A percentile compares a stretch with the other conserved stretches of the same genome.
Conservation (phyloP, 2,888 invertebrate genomes). For the Dysmachus trigonus region DNA sequence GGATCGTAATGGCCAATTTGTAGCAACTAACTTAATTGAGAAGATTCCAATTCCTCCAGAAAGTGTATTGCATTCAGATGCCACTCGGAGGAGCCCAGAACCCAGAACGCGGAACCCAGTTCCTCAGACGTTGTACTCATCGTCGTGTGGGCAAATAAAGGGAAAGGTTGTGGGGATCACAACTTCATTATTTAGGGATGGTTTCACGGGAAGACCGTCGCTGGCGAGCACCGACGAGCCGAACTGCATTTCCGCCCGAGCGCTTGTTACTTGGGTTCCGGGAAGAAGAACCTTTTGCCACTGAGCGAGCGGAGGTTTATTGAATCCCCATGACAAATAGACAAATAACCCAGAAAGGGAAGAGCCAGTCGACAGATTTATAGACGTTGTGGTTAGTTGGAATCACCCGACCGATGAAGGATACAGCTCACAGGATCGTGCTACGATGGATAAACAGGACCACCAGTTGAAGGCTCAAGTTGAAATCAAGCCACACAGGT, state of each 20-base stretch:
- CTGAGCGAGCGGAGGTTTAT: constrained; percentile 2
- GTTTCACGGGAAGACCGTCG: neutral
- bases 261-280: constrained; percentile 10
- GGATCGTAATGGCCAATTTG: constrained; percentile 2
- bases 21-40: neutral
- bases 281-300: neutral
- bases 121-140: neutral
- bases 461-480: neutral
- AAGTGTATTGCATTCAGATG: neutral
- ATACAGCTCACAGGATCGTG: neutral
- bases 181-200: constrained; percentile 7
- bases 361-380: neutral
- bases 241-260: neutral
- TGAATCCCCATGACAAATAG: constrained; percentile 27
- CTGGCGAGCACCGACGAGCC: neutral
- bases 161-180: neutral
- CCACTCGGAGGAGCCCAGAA: neutral
- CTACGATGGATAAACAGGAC: neutral
- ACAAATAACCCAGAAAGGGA: constrained; percentile 9
- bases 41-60: neutral
- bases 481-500: neutral
- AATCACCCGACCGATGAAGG: neutral
- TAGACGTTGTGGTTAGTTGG: neutral
- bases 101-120: neutral
- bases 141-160: neutral